Conservation (phyloP, 2,888 invertebrate genomes). For the Alcis repandata region DNA sequence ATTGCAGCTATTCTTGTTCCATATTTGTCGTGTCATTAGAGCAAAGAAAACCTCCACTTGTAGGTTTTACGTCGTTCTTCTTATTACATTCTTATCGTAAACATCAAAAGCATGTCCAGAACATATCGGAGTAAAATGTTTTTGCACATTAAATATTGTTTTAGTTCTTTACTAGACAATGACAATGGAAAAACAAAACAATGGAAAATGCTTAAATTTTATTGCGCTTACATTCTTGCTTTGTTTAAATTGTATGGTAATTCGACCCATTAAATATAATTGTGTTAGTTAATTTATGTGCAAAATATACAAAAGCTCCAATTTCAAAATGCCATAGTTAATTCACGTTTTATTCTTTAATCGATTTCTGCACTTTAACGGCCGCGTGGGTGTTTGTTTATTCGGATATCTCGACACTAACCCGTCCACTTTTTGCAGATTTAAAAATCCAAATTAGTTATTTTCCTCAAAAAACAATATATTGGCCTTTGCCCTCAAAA, state of each 20-base stretch:
- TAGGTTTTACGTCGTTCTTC: neutral
- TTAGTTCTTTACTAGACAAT: no score
- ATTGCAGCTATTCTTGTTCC: neutral
- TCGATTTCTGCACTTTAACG: slow-evolving; percentile 42
- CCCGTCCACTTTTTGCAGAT: slow-evolving; percentile 22
- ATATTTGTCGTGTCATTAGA: neutral
- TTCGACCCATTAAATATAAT: slow-evolving; percentile 27
- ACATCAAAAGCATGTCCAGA: neutral
- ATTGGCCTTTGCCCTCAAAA: slow-evolving; percentile 34
- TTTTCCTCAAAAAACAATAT: slow-evolving; percentile 30
- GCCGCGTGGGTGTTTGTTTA: slow-evolving; percentile 57
- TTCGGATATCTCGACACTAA: slow-evolving; percentile 31
- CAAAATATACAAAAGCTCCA: slow-evolving; percentile 38
- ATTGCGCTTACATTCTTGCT: neutral
- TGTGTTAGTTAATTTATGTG: slow-evolving; percentile 35
- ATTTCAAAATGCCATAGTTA: slow-evolving; percentile 45
- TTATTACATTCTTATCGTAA: neutral
- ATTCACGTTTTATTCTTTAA: slow-evolving; percentile 40
- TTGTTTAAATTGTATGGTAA: slow-evolving; percentile 26
- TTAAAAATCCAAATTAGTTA: slow-evolving; percentile 11
- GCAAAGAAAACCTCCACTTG: neutral
- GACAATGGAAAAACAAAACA: no score
- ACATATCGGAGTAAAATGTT: neutral
- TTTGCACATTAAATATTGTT: neutral
- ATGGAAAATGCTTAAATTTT: slow-evolving; percentile 6